Percentiles rank a stretch among this genome's conserved stretches.
Evolutionary conservation across 2,888 invertebrate genomes (phyloP).

Genomic region (Ormyrus labotus): DNA sequence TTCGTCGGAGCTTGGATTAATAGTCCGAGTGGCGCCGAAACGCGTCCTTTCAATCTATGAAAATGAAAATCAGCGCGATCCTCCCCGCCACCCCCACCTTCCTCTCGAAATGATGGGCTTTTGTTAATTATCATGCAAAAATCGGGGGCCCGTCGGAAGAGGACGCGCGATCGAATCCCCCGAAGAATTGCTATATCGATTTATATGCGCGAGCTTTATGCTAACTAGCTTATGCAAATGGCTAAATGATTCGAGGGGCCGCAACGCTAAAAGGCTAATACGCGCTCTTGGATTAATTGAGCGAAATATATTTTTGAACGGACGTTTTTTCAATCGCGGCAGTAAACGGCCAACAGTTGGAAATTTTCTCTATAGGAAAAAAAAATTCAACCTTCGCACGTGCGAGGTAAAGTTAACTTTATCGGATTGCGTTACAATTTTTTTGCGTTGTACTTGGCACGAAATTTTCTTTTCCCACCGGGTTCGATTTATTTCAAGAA

Average conservation of each 20-base stretch:
- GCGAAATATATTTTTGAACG: too few species aligned
- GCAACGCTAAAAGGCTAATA: background rate
- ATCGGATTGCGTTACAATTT: too few species aligned
- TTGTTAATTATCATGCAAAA: constrained; percentile 46
- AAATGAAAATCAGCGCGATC: constrained; percentile 39
- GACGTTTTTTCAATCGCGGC: too few species aligned
- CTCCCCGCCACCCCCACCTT: background rate
- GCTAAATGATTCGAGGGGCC: constrained; percentile 11
- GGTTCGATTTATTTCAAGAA: too few species aligned
- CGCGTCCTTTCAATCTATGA: constrained; percentile 28
- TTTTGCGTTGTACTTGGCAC: too few species aligned
- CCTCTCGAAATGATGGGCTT: background rate
- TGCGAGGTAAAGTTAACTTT: too few species aligned
- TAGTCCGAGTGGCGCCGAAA: background rate
- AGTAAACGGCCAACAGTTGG: too few species aligned
- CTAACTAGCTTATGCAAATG: constrained; percentile 45
- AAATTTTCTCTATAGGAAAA: too few species aligned
- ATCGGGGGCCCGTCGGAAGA: background rate
- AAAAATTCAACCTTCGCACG: too few species aligned
- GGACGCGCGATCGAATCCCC: background rate
- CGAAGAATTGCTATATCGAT: too few species aligned
- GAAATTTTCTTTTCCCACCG: too few species aligned
- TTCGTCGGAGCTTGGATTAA: constrained; percentile 16
- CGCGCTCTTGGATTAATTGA: constrained; percentile 7
- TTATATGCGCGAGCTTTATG: background rate